A percentile compares a stretch with the other conserved stretches of the same genome.
phyloP scores from a whole-genome alignment of 1,140 invertebrate species.

The Trichogramma pretiosum region DNA sequence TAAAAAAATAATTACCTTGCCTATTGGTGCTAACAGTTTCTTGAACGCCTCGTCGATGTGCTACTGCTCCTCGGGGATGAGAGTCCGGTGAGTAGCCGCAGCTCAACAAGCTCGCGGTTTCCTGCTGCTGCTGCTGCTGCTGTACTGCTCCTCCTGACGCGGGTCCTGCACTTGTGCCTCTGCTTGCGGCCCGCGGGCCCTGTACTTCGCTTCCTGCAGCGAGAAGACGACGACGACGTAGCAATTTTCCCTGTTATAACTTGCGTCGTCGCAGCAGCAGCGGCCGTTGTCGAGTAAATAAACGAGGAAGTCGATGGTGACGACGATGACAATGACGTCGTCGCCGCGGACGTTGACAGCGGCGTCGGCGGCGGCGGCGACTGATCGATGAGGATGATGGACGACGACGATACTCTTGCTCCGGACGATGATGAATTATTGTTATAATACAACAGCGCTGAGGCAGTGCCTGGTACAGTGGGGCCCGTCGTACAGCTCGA shows the following conservation, averaged over 20 bases:
- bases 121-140: constrained; percentile 4
- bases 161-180: constrained; percentile 9
- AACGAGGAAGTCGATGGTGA: no score
- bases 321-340: neutral
- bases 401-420: constrained; percentile 28
- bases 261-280: no score
- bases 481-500: constrained; percentile 42
- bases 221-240: no score
- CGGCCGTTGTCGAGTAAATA: no score
- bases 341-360: neutral
- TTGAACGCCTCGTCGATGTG: neutral
- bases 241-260: no score
- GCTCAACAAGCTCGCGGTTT: no score
- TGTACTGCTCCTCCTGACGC: constrained; percentile 6
- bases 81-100: no score
- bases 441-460: no score
- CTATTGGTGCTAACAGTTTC: constrained; percentile 18
- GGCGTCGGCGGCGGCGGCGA: neutral
- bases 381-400: no score
- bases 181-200: constrained; percentile 4
- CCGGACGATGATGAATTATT: constrained; percentile 43
- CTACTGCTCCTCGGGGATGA: neutral
- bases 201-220: no score
- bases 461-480: constrained; percentile 48
- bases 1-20: no score